Conservation (phyloP, 2,888 invertebrate species). For the Sceliomorpha sp. region DNA sequence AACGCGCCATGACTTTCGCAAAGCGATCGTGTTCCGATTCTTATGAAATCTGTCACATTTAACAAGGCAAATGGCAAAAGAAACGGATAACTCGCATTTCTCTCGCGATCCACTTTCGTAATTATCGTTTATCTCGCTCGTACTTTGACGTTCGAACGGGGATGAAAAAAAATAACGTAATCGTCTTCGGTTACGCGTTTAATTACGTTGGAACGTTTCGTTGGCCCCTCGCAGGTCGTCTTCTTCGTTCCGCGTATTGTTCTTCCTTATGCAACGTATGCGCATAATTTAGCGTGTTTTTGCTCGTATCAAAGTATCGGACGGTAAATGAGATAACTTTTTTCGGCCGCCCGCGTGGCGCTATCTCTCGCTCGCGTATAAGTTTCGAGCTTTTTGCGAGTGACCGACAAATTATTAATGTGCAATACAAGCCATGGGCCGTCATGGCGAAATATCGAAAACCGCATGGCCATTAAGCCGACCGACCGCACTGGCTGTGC, state of each 20-base stretch:
- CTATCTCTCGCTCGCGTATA: no score
- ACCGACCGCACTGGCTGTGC: slow-evolving; percentile 50
- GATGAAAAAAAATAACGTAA: no score
- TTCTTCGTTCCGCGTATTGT: background rate
- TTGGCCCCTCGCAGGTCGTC: background rate
- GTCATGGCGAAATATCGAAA: slow-evolving; percentile 63
- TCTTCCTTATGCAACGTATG: background rate
- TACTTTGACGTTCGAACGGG: slow-evolving; percentile 18
- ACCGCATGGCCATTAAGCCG: slow-evolving; percentile 60
- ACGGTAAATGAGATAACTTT: no score
- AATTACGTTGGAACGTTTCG: no score
- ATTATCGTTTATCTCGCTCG: background rate
- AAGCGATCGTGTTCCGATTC: slow-evolving; percentile 5
- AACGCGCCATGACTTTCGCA: slow-evolving; percentile 2
- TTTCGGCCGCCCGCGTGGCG: no score
- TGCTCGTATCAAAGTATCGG: no score
- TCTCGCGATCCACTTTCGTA: background rate
- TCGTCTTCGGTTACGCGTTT: no score
- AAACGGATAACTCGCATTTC: no score
- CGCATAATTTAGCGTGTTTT: no score
- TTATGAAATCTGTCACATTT: slow-evolving; percentile 1
- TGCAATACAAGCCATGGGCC: slow-evolving; percentile 28
- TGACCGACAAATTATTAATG: slow-evolving; percentile 38
- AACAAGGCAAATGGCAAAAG: no score
- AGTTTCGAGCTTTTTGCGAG: slow-evolving; percentile 7